Percentiles rank a stretch among this genome's conserved stretches.
Evolutionary conservation across 2,113 vertebrate genomes (phyloP).

Genomic region (Cnemophilus loriae): DNA sequence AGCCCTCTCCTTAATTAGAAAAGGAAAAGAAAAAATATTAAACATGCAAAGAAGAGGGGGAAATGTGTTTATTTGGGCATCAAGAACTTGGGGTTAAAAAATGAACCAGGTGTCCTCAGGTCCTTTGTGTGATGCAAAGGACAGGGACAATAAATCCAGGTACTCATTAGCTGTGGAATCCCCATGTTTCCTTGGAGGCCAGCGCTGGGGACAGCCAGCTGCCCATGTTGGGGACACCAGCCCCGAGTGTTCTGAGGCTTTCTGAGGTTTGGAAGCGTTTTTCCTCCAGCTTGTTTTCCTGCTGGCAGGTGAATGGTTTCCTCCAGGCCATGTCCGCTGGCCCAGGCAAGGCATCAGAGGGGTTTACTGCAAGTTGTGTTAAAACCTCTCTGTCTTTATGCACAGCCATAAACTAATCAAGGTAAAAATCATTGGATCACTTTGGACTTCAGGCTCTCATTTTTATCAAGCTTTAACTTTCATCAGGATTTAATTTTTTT

Average conservation of each 20-base stretch:
- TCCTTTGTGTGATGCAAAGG: neutral
- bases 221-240: neutral
- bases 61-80: neutral
- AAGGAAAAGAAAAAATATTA: neutral
- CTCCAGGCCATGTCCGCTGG: neutral
- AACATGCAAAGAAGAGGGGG: neutral
- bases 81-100: neutral
- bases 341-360: neutral
- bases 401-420: neutral
- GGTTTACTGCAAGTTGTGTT: neutral
- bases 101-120: accelerated
- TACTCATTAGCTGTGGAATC: neutral
- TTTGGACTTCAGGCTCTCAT: neutral
- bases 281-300: neutral
- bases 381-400: neutral
- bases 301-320: neutral
- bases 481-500: neutral
- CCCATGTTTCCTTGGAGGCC: neutral
- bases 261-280: accelerated
- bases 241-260: accelerated
- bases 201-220: neutral
- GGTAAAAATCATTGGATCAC: neutral
- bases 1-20: neutral
- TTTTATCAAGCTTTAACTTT: neutral
- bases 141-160: neutral